These are phyloP conservation scores for Megastigmus dorsalis DNA, from an alignment of 2,888 invertebrate genomes.

Conservation along the genomic window DNA sequence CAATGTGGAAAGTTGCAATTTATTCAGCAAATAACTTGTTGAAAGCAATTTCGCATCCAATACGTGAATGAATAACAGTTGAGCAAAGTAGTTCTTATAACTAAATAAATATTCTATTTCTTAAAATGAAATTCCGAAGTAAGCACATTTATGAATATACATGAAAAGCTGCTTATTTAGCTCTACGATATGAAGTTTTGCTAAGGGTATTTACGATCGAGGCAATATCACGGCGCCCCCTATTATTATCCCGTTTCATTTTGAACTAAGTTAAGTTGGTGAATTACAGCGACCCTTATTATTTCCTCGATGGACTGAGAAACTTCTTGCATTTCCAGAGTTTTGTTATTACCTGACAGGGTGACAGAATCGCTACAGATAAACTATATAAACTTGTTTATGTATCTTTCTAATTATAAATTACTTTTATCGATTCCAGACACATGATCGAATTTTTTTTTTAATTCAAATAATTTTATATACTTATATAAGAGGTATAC, in stretches of 20 bases:
- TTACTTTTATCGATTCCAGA: neutral
- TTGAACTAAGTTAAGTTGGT: conserved; percentile 6
- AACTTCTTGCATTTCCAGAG: conserved; percentile 10
- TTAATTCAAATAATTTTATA: too few species aligned
- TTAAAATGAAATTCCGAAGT: neutral
- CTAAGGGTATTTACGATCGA: conserved; percentile 33
- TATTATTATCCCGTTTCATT: conserved; percentile 30
- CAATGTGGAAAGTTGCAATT: too few species aligned
- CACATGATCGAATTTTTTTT: too few species aligned
- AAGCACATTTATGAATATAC: neutral
- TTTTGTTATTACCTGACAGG: neutral
- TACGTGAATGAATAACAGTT: too few species aligned
- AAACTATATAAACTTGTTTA: too few species aligned
- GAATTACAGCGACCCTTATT: conserved; percentile 25
- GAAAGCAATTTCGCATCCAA: too few species aligned
- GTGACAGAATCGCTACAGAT: neutral
- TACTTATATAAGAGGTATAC: too few species aligned
- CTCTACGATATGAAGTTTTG: conserved; percentile 16
- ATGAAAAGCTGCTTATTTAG: conserved; percentile 19
- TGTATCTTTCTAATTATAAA: too few species aligned
- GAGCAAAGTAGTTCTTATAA: too few species aligned
- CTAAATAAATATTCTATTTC: too few species aligned
- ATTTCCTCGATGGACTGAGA: conserved; percentile 25
- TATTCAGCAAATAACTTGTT: too few species aligned
- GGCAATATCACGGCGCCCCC: conserved; percentile 12